These are phyloP conservation scores for Panopea generosa DNA, from an alignment of 2,888 invertebrate genomes.

Conservation along the genomic window DNA sequence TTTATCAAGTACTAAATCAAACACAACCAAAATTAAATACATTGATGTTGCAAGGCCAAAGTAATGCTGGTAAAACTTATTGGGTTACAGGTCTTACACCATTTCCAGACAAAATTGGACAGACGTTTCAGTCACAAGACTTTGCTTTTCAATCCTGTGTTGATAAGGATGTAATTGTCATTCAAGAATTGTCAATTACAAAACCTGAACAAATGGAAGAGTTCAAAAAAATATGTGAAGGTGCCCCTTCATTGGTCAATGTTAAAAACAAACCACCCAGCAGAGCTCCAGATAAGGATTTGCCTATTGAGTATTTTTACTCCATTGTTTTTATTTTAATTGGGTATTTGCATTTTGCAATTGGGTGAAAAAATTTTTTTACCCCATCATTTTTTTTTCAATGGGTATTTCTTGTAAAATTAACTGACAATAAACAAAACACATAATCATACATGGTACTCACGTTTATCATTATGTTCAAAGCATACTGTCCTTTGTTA, in stretches of 20 bases:
- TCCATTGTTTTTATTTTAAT: no score
- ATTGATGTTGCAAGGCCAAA: not conserved
- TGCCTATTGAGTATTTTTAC: no score
- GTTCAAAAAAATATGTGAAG: slow-evolving; percentile 19
- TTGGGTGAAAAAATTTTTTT: no score
- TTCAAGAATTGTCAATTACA: slow-evolving; percentile 9
- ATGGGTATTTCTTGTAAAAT: no score
- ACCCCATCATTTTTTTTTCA: no score
- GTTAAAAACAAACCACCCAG: slow-evolving; percentile 12
- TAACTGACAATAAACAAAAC: no score
- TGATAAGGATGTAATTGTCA: slow-evolving; percentile 8
- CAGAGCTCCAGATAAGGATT: no score
- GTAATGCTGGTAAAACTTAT: slow-evolving; percentile 21
- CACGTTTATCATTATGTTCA: no score
- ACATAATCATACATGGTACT: no score
- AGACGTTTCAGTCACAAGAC: slow-evolving; percentile 14
- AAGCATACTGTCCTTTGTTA: no score
- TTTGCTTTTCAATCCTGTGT: slow-evolving; percentile 26
- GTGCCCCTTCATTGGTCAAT: slow-evolving; percentile 12
- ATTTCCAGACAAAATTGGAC: not conserved
- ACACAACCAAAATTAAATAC: slow-evolving; percentile 13
- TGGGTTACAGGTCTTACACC: slow-evolving; percentile 6
- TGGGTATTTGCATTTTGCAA: no score
- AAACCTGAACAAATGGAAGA: slow-evolving; percentile 22
- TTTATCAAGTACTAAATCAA: not conserved